Evolutionary conservation across 2,113 vertebrate species (phyloP).

Genomic region (Clarias gariepinus): DNA sequence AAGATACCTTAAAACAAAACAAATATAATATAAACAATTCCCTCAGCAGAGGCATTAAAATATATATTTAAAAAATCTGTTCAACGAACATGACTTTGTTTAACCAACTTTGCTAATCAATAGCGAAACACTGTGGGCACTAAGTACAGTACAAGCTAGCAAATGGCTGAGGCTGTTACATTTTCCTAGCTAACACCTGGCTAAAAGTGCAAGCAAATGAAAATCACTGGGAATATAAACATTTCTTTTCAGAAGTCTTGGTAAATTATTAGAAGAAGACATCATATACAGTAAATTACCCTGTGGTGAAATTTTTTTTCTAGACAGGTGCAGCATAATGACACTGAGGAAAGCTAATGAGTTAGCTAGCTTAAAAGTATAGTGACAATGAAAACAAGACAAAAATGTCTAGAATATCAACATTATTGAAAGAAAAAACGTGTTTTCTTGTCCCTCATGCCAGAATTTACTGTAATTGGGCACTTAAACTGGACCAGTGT

Average conservation of each 20-base stretch:
- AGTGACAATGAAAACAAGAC: not conserved
- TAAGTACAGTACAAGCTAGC: not conserved
- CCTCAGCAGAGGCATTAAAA: not conserved
- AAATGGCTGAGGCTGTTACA: not conserved
- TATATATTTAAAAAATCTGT: not conserved
- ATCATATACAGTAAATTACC: not conserved
- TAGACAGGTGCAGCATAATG: not conserved
- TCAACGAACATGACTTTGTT: not conserved
- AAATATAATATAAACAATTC: conserved; percentile 1
- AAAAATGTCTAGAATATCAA: not conserved
- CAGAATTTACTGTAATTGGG: not conserved
- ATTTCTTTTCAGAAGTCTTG: not conserved
- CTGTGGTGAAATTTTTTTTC: not conserved
- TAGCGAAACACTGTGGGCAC: not conserved
- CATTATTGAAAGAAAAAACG: not conserved
- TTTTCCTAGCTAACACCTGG: not conserved
- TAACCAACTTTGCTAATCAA: not conserved
- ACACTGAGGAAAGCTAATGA: not conserved
- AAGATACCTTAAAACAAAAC: not conserved
- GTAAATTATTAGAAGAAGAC: not conserved
- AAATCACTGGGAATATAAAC: not conserved
- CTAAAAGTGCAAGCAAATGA: not conserved
- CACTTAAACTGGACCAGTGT: not conserved
- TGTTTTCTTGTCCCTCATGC: not conserved
- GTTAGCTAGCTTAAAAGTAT: not conserved